Base-by-base conservation (phyloP, 2,113 vertebrate species). In the Ursus arctos region DNA sequence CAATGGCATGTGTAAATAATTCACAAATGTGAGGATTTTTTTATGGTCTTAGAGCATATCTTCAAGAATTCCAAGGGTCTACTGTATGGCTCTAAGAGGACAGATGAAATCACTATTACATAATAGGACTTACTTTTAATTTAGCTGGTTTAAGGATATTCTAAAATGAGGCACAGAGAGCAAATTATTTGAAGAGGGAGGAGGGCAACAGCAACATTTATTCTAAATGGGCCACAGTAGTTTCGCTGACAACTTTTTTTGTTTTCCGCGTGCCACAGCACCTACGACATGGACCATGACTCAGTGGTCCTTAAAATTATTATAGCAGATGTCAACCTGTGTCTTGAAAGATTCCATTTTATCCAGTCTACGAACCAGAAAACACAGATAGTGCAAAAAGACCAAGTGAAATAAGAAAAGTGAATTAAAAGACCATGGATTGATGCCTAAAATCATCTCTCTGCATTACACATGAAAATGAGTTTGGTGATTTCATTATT, bases 231-330 rank as follows among this genome's bases (percentile, higher is more conserved):
- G 40, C 40, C 74, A 67, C 80, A 57, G 0, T 97, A 57, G 86
- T 95, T 95, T 83, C 76, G 40, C 13, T 43, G 65, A 72, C 93
- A 63, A 31, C 59, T 95, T 94, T 59, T 72, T 84, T 88, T 49
- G 21, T 72, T 13, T 74, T 3, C 71, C 26, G 3, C 3, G 6
- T 15, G 43, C 43, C 72, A 28, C 40, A 4, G 7, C 83, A 51
- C 88, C 86, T 86, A 59, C 71, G 76, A 24, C 1, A 24, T 31
- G 2, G n/a, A 33, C 55, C 22, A 16, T 40, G 55, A 85, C 89
- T 96, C 53, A 84, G 4, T 67, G 61, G 33, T 24, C 51, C 61
- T 97, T 90, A 91, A 90, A 98, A 84, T 96, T 87, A 36, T 97
- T 97, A 49, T 81, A 83, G 9, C 69, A 86, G 6, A 33, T 98